Percentiles rank a stretch among this genome's conserved stretches.
phyloP scores from a whole-genome alignment of 2,797 vertebrate genomes.

The Rhadinocentrus ornatus region DNA sequence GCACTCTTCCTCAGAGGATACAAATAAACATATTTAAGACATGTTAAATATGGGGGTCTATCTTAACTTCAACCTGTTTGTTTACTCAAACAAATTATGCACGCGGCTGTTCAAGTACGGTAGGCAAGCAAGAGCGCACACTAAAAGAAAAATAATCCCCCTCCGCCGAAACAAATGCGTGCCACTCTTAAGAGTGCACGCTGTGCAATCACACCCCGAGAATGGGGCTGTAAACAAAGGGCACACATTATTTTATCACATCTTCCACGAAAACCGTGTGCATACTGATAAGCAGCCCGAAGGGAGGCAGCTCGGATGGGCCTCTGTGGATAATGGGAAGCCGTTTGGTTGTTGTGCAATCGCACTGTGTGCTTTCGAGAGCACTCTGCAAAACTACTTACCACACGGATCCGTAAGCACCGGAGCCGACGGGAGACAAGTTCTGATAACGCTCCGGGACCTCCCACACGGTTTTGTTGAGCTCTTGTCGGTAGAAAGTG shows the following conservation, averaged over 20 bases:
- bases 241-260: background rate
- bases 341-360: constrained; percentile 62
- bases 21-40: constrained; percentile 21
- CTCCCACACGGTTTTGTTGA: constrained; percentile 97
- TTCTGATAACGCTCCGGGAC: constrained; percentile 92
- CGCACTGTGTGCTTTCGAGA: constrained; percentile 12
- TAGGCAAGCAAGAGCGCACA: constrained; percentile 28
- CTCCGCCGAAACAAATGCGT: constrained; percentile 40
- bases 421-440: constrained; percentile 93
- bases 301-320: constrained; percentile 35
- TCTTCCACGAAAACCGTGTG: background rate
- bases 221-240: constrained; percentile 50
- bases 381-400: constrained; percentile 74
- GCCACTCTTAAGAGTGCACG: constrained; percentile 34
- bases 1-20: constrained; percentile 31
- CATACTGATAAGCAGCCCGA: constrained; percentile 14
- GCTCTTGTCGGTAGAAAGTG: constrained; percentile 93
- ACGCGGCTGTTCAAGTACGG: constrained; percentile 10
- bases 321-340: constrained; percentile 47
- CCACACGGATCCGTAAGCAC: constrained; percentile 97
- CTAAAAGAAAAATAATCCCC: constrained; percentile 60
- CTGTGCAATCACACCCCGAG: constrained; percentile 4
- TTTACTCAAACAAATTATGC: background rate
- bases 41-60: background rate
- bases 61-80: background rate